These are phyloP conservation scores for Philereme vetulata DNA, from an alignment of 2,888 invertebrate genomes.

Conservation along the genomic window DNA sequence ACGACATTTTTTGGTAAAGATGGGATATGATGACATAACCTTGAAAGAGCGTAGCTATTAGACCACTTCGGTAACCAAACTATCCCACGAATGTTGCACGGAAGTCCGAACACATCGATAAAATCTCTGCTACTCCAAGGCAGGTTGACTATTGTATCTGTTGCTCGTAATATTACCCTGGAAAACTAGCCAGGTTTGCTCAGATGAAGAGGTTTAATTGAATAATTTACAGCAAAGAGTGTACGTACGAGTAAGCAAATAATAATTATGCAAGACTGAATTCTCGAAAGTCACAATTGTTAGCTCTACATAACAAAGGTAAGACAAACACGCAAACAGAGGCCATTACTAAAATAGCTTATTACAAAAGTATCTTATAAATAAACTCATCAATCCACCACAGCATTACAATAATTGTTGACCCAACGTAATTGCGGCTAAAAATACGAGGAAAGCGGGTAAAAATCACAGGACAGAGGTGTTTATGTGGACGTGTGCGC, in stretches of 20 bases:
- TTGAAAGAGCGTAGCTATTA: conserved; percentile 8
- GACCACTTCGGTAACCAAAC: not conserved
- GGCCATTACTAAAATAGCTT: conserved; percentile 25
- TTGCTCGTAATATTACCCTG: too few relatives aligned
- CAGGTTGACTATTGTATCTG: too few relatives aligned
- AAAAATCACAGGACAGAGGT: conserved; percentile 45
- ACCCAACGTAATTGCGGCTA: conserved; percentile 43
- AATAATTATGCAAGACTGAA: not conserved
- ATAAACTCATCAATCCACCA: conserved; percentile 40
- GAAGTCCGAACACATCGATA: not conserved
- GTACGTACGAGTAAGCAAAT: not conserved
- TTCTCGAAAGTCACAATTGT: conserved; percentile 19
- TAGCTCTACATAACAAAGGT: conserved; percentile 20
- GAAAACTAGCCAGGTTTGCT: not conserved
- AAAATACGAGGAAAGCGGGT: conserved; percentile 43
- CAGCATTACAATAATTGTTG: conserved; percentile 38
- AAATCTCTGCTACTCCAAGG: too few relatives aligned
- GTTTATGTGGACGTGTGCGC: conserved; percentile 38
- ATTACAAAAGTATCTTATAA: conserved; percentile 35
- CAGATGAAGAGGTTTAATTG: conserved; percentile 3
- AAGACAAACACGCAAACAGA: conserved; percentile 22
- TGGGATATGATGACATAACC: conserved; percentile 24
- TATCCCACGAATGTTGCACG: conserved; percentile 1
- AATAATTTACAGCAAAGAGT: conserved; percentile 2
- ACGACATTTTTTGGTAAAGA: conserved; percentile 18